Base-by-base conservation (phyloP, 1,140 invertebrate species). In the Drosophila ogumai region DNA sequence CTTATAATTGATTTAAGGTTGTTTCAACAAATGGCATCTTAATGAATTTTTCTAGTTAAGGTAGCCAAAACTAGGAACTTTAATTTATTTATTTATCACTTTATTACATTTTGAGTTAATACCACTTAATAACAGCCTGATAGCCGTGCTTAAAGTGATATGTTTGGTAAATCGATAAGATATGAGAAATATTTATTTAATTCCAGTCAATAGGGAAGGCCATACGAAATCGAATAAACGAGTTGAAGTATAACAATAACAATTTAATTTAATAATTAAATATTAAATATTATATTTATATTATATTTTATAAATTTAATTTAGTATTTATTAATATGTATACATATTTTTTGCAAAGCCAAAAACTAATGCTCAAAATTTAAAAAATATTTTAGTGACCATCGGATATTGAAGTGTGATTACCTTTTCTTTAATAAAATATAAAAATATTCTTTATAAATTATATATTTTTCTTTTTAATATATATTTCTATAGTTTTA, bases 41-140 rank as follows among this genome's bases (percentile, higher is more conserved):
- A 25, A 28, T 19, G 5, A 22, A 52, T 19, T 19, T 19, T 12
- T 6, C 12, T 17, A 19, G 4, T 17, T 19, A n/a, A 57, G 22
- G 17, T 25, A 17, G n/a, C n/a, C 17, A 8, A 40, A 41, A 13
- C 19, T 17, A 40, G 40, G 40, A 22, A 64, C 60, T 34, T 52
- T 65, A 68, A 68, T 68, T 68, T 68, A 52, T 68, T 68, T 68
- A 40, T 36, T 66, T 65, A 68, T 65, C 66, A 65, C 61, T 68
- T 68, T 68, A 66, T 68, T 52, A 49, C 36, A 64, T 68, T 68
- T 68, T 64, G 19, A 36, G 19, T 31, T 68, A 65, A 68, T 68
- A 34, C 46, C 66, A 50, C 31, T 50, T 65, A 68, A 68, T 65
- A 52, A 19, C 38, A 40, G 59, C 12, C 46, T 17, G 60, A 67